These are phyloP conservation scores for Scylla paramamosain DNA, from an alignment of 1,140 invertebrate species.

Conservation along the genomic window DNA sequence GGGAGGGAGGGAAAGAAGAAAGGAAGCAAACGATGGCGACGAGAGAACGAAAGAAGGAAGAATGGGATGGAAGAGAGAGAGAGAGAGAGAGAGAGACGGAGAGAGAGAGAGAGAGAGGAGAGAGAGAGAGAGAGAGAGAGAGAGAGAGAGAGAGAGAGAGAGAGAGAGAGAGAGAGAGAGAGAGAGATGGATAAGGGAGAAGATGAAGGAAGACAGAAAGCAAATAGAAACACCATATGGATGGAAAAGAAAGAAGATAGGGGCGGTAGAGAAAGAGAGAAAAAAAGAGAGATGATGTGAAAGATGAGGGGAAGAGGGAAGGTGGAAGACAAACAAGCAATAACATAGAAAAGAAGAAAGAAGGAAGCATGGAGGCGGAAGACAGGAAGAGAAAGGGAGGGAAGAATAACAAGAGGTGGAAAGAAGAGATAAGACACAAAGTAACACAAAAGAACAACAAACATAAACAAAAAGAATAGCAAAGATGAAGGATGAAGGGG, in stretches of 20 bases:
- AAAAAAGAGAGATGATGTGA: not conserved
- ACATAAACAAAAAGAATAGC: no score
- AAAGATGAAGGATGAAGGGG: no score
- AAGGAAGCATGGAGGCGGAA: no score
- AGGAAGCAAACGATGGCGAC: no score
- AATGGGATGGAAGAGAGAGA: not conserved
- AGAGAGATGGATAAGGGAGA: not conserved
- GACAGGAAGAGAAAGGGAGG: no score
- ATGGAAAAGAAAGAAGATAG: not conserved
- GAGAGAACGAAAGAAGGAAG: not conserved
- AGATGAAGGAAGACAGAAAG: conserved; percentile 3
- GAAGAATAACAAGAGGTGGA: no score
- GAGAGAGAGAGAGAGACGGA: not conserved
- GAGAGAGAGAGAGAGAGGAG: not conserved
- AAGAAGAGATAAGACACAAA: no score
- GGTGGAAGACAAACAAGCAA: no score
- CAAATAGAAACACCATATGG: not conserved
- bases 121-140: not conserved
- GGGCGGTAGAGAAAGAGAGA: not conserved
- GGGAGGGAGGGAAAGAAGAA: not conserved
- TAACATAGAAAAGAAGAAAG: no score
- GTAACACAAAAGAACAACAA: no score
- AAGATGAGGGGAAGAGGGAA: not conserved
- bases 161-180: not conserved
- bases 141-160: not conserved